Conservation (phyloP, 2,888 invertebrate genomes). For the Entomobrya multifasciata region DNA sequence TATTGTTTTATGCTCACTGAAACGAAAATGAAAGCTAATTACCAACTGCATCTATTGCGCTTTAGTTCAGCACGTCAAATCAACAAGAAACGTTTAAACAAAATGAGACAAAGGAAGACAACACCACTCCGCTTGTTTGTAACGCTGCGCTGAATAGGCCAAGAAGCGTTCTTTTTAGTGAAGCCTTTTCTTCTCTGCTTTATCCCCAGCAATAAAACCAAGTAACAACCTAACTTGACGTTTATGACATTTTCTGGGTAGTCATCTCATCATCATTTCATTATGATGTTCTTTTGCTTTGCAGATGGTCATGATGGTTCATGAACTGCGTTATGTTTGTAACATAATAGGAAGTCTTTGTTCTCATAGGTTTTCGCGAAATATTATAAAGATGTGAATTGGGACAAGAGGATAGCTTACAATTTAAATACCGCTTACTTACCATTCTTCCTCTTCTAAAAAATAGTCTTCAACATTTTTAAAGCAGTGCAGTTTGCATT, state of each 20-base stretch:
- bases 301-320: too few species aligned
- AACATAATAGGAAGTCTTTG: too few species aligned
- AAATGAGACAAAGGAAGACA: background rate
- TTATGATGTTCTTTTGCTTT: background rate
- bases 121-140: too few species aligned
- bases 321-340: background rate
- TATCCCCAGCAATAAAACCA: background rate
- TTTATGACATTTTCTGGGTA: background rate
- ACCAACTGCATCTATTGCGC: background rate
- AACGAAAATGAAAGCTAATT: background rate
- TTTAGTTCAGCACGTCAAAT: too few species aligned
- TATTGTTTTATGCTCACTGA: too few species aligned
- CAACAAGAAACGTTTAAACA: too few species aligned
- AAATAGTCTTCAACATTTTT: too few species aligned
- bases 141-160: background rate
- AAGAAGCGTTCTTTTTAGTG: too few species aligned
- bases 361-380: too few species aligned
- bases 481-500: too few species aligned
- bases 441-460: background rate
- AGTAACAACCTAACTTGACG: background rate
- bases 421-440: background rate
- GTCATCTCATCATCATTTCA: conserved; percentile 6
- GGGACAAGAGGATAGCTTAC: background rate
- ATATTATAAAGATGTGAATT: too few species aligned
- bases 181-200: background rate